Conservation (phyloP, 2,797 vertebrate species). For the Ceyx erithaca region DNA sequence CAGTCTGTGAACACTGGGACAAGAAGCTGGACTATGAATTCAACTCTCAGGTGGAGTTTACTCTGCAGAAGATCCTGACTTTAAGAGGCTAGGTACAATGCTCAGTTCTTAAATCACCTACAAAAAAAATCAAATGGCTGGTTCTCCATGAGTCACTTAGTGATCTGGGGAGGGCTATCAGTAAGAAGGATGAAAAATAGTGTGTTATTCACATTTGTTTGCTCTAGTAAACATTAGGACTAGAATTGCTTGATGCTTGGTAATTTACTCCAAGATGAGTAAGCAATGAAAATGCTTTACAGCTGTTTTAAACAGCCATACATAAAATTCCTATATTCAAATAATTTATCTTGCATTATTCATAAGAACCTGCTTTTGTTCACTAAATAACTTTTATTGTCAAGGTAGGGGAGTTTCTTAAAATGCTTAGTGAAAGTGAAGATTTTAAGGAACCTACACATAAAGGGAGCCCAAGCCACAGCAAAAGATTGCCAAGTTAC, state of each 20-base stretch:
- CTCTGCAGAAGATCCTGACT: neutral
- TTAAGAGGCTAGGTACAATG: neutral
- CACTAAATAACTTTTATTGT: neutral
- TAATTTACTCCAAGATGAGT: neutral
- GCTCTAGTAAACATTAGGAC: neutral
- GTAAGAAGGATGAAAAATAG: neutral
- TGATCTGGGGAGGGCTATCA: neutral
- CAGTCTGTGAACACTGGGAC: neutral
- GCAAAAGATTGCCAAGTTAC: neutral
- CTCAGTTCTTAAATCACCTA: neutral
- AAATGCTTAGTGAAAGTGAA: neutral
- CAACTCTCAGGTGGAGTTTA: neutral
- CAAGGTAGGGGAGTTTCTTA: neutral
- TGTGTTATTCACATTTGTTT: neutral
- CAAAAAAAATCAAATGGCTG: neutral
- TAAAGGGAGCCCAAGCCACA: neutral
- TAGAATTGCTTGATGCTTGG: neutral
- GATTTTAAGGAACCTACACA: neutral
- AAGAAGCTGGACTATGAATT: neutral
- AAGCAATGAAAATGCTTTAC: neutral
- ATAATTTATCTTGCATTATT: neutral
- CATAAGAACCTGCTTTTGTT: neutral
- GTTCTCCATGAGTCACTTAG: neutral
- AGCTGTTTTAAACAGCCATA: neutral
- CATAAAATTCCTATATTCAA: neutral